phyloP scores from a whole-genome alignment of 2,113 vertebrate genomes.

The Catharus bicknelli region DNA sequence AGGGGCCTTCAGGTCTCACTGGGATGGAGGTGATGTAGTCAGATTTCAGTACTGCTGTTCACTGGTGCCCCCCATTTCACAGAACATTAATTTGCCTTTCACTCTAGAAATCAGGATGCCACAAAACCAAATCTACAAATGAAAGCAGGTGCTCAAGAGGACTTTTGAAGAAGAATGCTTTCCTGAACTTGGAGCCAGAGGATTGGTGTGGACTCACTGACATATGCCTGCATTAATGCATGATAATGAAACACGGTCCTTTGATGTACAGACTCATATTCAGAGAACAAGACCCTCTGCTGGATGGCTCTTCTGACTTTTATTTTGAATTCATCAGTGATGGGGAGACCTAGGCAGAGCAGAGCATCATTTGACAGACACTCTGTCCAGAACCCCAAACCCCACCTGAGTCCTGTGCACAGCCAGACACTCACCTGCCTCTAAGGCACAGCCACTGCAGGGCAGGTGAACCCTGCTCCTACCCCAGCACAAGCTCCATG shows the following conservation, averaged over 20 bases:
- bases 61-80: neutral
- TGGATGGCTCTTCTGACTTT: neutral
- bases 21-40: neutral
- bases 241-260: fast-evolving
- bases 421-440: neutral
- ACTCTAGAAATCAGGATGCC: neutral
- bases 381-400: neutral
- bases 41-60: neutral
- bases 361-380: neutral
- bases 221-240: neutral
- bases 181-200: neutral
- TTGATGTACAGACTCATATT: neutral
- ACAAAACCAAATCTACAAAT: neutral
- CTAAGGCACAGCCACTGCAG: fast-evolving
- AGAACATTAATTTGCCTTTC: neutral
- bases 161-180: neutral
- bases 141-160: neutral
- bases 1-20: neutral
- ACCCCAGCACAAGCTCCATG: fast-evolving
- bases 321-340: neutral
- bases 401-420: neutral
- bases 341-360: neutral
- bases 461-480: fast-evolving
- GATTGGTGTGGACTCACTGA: neutral
- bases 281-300: neutral